A percentile compares a stretch with the other conserved stretches of the same genome.
Evolutionary conservation across 2,113 vertebrate species (phyloP).

Genomic region (Boleophthalmus pectinirostris): DNA sequence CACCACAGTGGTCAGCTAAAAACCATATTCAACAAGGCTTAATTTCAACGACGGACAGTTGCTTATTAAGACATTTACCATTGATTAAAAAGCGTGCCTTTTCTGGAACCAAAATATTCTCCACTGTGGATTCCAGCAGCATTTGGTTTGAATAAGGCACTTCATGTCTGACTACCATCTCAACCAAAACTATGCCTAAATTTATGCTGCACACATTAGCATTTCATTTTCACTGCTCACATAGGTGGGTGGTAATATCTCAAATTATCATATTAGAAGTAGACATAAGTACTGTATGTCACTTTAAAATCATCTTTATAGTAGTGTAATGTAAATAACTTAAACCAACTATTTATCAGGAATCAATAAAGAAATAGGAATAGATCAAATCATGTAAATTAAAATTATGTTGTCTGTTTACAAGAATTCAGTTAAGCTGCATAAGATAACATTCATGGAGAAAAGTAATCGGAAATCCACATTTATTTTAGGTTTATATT

Average conservation of each 20-base stretch:
- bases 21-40: constrained; percentile 55
- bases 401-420: too few relatives aligned
- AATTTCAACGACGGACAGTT: constrained; percentile 63
- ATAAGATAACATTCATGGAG: not conserved
- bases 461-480: not conserved
- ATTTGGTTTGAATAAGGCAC: constrained; percentile 46
- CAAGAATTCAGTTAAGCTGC: too few relatives aligned
- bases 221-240: constrained; percentile 39
- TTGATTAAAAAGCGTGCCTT: constrained; percentile 60
- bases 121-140: constrained; percentile 47
- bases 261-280: constrained; percentile 26
- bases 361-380: not conserved
- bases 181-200: constrained; percentile 51
- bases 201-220: constrained; percentile 55
- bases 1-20: constrained; percentile 58
- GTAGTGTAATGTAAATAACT: constrained; percentile 36
- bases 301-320: not conserved
- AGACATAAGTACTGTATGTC: constrained; percentile 5
- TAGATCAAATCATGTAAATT: not conserved
- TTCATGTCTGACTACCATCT: constrained; percentile 43
- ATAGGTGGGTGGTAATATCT: constrained; percentile 26
- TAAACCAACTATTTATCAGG: constrained; percentile 27
- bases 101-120: constrained; percentile 69
- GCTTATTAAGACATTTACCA: constrained; percentile 60
- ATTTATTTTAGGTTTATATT: too few relatives aligned